Evolutionary conservation across 1,140 invertebrate species (phyloP).

Genomic region (Anthonomus grandis): DNA sequence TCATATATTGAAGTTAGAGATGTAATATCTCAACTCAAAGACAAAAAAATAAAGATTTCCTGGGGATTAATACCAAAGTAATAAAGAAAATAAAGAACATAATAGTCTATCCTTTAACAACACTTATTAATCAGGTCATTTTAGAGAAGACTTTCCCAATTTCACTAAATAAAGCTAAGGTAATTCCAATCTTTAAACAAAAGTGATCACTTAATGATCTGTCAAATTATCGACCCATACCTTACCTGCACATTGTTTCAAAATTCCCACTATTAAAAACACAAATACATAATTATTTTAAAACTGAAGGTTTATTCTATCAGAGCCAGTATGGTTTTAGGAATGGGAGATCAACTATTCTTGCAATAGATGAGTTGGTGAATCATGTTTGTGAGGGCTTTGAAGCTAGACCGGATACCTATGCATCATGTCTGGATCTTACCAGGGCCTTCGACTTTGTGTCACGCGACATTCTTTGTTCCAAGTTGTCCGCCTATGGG

Average conservation of each 20-base stretch:
- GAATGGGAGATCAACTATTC: no score
- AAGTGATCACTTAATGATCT: neutral
- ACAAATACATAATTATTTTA: no score
- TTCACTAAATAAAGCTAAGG: neutral
- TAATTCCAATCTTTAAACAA: neutral
- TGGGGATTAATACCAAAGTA: neutral
- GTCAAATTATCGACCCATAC: neutral
- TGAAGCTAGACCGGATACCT: neutral
- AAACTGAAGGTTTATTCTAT: no score
- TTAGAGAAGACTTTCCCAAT: neutral
- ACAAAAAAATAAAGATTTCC: neutral
- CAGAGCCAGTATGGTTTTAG: no score
- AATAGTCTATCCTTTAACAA: no score
- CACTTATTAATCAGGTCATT: no score
- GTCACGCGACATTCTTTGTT: no score
- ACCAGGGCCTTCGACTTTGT: neutral
- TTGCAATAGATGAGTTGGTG: no score
- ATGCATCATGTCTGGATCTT: no score
- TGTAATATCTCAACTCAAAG: neutral
- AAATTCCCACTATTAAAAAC: neutral
- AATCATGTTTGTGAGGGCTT: no score
- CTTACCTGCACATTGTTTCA: neutral
- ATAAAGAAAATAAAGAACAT: no score
- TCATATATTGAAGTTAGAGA: slow-evolving; percentile 1
- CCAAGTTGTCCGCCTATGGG: no score